phyloP scores from a whole-genome alignment of 2,888 invertebrate species.

The Morpho achilles region DNA sequence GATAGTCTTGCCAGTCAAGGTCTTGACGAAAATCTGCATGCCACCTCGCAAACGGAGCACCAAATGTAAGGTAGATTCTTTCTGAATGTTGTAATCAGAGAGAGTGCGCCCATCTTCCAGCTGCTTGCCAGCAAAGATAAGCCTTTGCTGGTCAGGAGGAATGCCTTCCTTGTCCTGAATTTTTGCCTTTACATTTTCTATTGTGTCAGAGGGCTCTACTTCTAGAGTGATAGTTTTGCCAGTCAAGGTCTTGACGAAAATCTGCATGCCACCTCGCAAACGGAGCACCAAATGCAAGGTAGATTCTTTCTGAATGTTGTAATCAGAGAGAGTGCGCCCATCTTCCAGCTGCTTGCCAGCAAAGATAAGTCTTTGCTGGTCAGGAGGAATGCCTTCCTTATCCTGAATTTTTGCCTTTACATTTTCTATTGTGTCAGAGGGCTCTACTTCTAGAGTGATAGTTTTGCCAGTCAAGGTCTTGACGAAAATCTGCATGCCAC shows the following conservation, averaged over 20 bases:
- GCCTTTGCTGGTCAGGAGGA: constrained; percentile 56
- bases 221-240: constrained; percentile 55
- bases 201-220: constrained; percentile 56
- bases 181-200: constrained; percentile 60
- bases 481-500: constrained; percentile 48
- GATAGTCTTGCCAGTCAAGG: constrained; percentile 42
- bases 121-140: constrained; percentile 57
- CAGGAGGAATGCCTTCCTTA: constrained; percentile 41
- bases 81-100: constrained; percentile 47
- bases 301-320: constrained; percentile 31
- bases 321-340: constrained; percentile 29
- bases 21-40: constrained; percentile 48
- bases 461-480: constrained; percentile 45
- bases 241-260: constrained; percentile 52
- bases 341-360: constrained; percentile 31
- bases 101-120: constrained; percentile 48
- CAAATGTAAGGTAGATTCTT: constrained; percentile 46
- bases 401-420: constrained; percentile 49
- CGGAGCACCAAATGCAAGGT: constrained; percentile 35
- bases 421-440: constrained; percentile 53
- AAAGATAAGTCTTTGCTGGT: too few relatives aligned
- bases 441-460: constrained; percentile 44
- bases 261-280: constrained; percentile 42
- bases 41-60: constrained; percentile 45
- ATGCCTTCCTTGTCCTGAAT: constrained; percentile 64